Percentiles rank a stretch among this genome's conserved stretches.
Conservation (phyloP, 2,888 invertebrate genomes). For the Sminthurides aquaticus region DNA sequence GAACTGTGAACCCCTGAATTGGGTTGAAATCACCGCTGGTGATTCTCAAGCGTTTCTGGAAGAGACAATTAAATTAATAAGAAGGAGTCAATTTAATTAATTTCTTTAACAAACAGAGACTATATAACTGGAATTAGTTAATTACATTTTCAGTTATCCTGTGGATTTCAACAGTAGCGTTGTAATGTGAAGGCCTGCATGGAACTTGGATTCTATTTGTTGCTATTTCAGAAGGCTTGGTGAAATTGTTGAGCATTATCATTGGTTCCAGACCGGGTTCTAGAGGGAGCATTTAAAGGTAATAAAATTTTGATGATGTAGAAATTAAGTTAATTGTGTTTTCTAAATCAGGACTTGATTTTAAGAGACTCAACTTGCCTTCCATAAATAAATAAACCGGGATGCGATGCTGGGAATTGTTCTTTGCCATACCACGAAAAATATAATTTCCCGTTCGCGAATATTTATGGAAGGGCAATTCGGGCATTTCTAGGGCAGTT, state of each 20-base stretch:
- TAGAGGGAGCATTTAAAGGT: neutral
- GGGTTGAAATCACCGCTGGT: neutral
- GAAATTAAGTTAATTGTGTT: neutral
- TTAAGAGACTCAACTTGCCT: slow-evolving; percentile 5
- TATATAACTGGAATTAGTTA: neutral
- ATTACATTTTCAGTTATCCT: neutral
- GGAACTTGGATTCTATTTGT: neutral
- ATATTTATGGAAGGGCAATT: neutral
- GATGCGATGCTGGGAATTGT: neutral
- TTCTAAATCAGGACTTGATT: neutral
- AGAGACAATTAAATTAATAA: neutral
- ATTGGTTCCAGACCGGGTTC: neutral
- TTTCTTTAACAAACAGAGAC: too few relatives aligned
- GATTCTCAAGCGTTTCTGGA: neutral
- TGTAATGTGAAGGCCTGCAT: slow-evolving; percentile 14
- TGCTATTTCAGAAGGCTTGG: neutral
- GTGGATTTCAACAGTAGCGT: neutral
- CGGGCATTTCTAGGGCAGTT: neutral
- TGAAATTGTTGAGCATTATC: slow-evolving; percentile 14
- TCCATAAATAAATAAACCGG: slow-evolving; percentile 14
- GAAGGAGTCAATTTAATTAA: too few relatives aligned
- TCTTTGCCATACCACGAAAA: neutral
- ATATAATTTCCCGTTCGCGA: slow-evolving; percentile 10
- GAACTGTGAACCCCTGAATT: neutral
- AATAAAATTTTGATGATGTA: neutral